These are phyloP conservation scores for Microcebus lehilahytsara DNA, from an alignment of 2,113 vertebrate genomes.

Conservation along the genomic window DNA sequence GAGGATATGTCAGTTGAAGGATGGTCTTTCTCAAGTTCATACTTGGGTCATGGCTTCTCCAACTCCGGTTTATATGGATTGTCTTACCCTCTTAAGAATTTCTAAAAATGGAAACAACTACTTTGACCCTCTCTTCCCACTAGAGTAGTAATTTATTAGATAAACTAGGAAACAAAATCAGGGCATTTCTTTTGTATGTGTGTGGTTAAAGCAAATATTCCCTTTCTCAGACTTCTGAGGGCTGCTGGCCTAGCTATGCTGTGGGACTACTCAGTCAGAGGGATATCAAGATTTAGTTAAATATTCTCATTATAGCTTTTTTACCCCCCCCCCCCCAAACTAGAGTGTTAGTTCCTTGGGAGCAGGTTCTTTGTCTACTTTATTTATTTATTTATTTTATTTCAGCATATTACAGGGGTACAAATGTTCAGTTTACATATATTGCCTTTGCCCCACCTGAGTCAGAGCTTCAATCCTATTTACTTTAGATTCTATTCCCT, in stretches of 20 bases:
- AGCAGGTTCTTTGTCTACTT: neutral
- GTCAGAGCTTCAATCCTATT: neutral
- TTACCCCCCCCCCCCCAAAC: neutral
- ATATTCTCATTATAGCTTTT: neutral
- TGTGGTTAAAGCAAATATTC: neutral
- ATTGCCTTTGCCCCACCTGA: neutral
- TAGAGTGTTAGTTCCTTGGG: neutral
- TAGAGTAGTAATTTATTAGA: neutral
- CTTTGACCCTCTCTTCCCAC: neutral
- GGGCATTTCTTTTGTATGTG: neutral
- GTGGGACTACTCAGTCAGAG: neutral
- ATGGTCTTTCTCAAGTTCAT: neutral
- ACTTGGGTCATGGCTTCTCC: neutral
- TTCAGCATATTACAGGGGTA: too few relatives aligned
- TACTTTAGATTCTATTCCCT: neutral
- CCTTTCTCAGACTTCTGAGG: neutral
- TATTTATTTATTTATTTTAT: too few relatives aligned
- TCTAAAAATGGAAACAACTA: neutral
- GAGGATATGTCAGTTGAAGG: neutral
- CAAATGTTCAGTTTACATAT: too few relatives aligned
- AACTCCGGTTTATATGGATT: neutral
- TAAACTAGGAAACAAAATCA: constrained; percentile 22
- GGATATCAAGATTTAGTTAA: neutral
- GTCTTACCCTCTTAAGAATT: neutral
- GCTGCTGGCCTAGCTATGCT: neutral